Percentiles rank a stretch among this genome's conserved stretches.
These are phyloP conservation scores for Muscidifurax raptorellus DNA, from an alignment of 1,140 invertebrate genomes.

Conservation along the genomic window DNA sequence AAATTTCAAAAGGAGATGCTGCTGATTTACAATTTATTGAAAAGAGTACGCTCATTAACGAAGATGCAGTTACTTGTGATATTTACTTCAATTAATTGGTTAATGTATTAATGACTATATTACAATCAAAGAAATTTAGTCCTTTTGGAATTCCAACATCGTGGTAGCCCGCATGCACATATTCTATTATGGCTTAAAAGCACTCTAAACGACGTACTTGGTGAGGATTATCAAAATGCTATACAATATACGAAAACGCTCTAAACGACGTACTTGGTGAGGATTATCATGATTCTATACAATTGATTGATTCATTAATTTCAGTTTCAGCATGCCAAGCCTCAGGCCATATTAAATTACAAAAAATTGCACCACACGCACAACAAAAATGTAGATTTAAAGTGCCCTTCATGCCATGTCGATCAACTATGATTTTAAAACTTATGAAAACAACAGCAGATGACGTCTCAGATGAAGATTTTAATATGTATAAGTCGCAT, in stretches of 20 bases:
- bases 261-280: no score
- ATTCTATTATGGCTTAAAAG: no score
- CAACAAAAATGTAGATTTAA: conserved; percentile 62
- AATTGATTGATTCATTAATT: conserved; percentile 51
- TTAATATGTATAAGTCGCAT: conserved; percentile 43
- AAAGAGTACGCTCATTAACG: conserved; percentile 65
- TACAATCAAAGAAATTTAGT: conserved; percentile 53
- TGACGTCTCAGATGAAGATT: conserved; percentile 20
- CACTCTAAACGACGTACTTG: no score
- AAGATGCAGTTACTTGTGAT: conserved; percentile 72
- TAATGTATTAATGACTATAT: conserved; percentile 54
- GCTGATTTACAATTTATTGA: conserved; percentile 58
- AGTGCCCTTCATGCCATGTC: conserved; percentile 60
- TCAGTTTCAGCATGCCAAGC: conserved; percentile 55
- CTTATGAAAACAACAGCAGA: conserved; percentile 49
- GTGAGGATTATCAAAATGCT: conserved; percentile 36
- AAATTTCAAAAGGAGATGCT: conserved; percentile 39
- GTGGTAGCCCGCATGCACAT: no score
- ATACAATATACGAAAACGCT: no score
- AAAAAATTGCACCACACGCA: conserved; percentile 47
- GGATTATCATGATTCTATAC: conserved; percentile 39
- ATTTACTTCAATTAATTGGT: conserved; percentile 69
- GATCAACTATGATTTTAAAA: conserved; percentile 55
- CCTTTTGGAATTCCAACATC: conserved; percentile 60
- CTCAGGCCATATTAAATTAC: conserved; percentile 58